Base-by-base conservation (phyloP, 2,888 invertebrate species). In the Axea sp. region DNA sequence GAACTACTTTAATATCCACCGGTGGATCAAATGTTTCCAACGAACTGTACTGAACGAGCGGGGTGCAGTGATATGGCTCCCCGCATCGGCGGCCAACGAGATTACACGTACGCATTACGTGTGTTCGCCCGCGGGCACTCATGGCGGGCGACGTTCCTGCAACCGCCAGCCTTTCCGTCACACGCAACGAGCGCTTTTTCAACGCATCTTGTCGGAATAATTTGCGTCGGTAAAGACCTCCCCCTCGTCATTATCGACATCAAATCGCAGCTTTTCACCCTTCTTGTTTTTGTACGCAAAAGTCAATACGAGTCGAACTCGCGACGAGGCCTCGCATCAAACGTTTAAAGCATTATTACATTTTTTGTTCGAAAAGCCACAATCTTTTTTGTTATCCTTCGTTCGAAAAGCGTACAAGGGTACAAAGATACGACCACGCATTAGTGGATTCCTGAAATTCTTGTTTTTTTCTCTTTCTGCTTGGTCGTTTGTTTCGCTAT, bases 11-110 rank as follows among this genome's bases (percentile, higher is more conserved):
- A 73, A 73, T 73, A 67, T 67, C 55, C 39, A 55, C n/a, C 28
- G 57, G 45, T 39, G 64, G 69, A 65, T 73, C 75, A 75, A 75
- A 64, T 60, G 65, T 65, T 73, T 69, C 60, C 53, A 60, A 41
- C 57, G 67, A 60, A 45, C 64, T 41, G 72, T 45, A 43, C 39
- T 28, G 51, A 71, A 53, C 68, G 53, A 68, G 47, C 60, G 45
- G 65, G 68, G 64, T 41, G 39, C 65, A 69, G 62, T 73, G 67
- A 62, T 64, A 72, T 45, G 8, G 28, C 45, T 51, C 43, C 67
- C 65, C 37, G 41, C 43, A 41, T 41, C 26, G 43, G 22, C 65
- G 57, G 51, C 47, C 51, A 65, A 72, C 65, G 55, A 64, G 64
- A 65, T 71, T 62, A 71, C 62, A 53, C 53, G 37, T 47, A 53